phyloP scores from a whole-genome alignment of 2,113 vertebrate species.

The Lota lota region DNA sequence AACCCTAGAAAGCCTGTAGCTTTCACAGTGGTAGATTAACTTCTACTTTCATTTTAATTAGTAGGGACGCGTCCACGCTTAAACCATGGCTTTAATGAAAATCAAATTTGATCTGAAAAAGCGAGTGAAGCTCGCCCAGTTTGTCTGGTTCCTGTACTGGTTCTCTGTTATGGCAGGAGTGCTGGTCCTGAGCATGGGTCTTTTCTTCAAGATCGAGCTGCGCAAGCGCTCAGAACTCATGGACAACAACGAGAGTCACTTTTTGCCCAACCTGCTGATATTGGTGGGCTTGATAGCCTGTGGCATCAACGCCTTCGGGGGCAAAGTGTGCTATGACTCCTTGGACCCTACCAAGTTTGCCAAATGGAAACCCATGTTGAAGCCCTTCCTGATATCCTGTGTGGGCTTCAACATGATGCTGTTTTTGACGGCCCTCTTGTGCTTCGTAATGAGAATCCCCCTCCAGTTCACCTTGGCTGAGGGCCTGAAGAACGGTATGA shows the following conservation, averaged over 20 bases:
- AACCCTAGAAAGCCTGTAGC: slow-evolving; percentile 9
- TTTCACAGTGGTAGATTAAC: slow-evolving; percentile 3
- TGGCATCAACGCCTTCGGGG: slow-evolving; percentile 84
- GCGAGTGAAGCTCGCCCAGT: slow-evolving; percentile 92
- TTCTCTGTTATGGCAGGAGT: slow-evolving; percentile 88
- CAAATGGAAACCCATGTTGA: slow-evolving; percentile 88
- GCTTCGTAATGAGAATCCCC: slow-evolving; percentile 85
- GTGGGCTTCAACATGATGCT: slow-evolving; percentile 79
- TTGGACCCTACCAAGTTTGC: slow-evolving; percentile 87
- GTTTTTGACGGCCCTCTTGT: slow-evolving; percentile 79
- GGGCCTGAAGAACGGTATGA: slow-evolving; percentile 89
- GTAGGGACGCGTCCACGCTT: slow-evolving; percentile 24
- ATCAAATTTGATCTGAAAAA: slow-evolving; percentile 92
- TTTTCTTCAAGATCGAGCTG: slow-evolving; percentile 95
- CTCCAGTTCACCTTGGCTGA: slow-evolving; percentile 86
- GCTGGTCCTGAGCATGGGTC: slow-evolving; percentile 86
- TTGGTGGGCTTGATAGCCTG: slow-evolving; percentile 83
- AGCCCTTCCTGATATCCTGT: slow-evolving; percentile 82
- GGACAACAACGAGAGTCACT: slow-evolving; percentile 95
- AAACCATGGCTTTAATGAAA: slow-evolving; percentile 88
- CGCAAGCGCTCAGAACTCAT: slow-evolving; percentile 95
- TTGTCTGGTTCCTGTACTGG: slow-evolving; percentile 98
- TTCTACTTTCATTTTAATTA: slow-evolving; percentile 2
- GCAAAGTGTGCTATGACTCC: slow-evolving; percentile 95
- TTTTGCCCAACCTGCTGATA: slow-evolving; percentile 94